Evolutionary conservation across 2,113 vertebrate genomes (phyloP).

Genomic region (Bufo bufo): DNA sequence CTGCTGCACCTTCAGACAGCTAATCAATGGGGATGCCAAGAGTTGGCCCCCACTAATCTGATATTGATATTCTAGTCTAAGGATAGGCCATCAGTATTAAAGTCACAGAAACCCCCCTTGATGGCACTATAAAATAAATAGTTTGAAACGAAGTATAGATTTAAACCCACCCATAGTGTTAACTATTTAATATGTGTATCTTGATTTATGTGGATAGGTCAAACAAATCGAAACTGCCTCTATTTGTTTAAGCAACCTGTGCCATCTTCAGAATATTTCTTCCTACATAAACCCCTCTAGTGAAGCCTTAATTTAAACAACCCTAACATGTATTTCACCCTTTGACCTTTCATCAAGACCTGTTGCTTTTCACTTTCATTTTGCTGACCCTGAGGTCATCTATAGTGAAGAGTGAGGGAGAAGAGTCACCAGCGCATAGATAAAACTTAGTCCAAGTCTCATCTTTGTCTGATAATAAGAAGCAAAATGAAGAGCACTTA

Average conservation of each 20-base stretch:
- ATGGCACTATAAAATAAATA: not conserved
- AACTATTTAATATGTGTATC: no score
- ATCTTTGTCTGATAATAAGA: constrained; percentile 54
- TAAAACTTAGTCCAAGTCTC: constrained; percentile 65
- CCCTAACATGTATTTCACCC: constrained; percentile 53
- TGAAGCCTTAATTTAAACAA: constrained; percentile 17
- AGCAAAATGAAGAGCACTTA: constrained; percentile 57
- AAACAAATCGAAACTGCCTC: no score
- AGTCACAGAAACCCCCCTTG: no score
- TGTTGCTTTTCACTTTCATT: constrained; percentile 88
- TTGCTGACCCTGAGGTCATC: constrained; percentile 79
- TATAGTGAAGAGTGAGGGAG: constrained; percentile 86
- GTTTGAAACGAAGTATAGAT: not conserved
- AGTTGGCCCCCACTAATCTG: no score
- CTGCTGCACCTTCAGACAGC: no score
- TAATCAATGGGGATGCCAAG: no score
- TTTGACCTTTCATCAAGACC: constrained; percentile 69
- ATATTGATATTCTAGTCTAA: no score
- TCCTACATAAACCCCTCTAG: not conserved
- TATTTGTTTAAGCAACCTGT: not conserved
- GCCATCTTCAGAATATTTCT: not conserved
- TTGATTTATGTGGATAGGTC: no score
- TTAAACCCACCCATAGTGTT: no score
- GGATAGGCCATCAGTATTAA: no score
- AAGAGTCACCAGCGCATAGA: constrained; percentile 80